These are phyloP conservation scores for Drosophila antonietae DNA, from an alignment of 2,888 invertebrate genomes.

Conservation along the genomic window DNA sequence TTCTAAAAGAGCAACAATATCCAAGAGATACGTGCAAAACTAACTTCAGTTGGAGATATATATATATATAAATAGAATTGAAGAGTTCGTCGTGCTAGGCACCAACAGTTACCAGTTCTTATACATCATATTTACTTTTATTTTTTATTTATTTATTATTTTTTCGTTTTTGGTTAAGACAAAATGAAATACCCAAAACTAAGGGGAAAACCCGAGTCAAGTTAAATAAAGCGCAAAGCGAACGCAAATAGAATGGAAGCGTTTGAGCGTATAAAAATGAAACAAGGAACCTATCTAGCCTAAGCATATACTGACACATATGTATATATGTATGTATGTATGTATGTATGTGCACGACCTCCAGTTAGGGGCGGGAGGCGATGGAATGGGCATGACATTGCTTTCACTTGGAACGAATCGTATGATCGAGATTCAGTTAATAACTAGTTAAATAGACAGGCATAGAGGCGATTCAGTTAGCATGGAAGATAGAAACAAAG, in stretches of 20 bases:
- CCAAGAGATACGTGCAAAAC: slow-evolving; percentile 9
- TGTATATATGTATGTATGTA: neutral
- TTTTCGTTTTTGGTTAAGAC: neutral
- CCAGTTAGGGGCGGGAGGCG: slow-evolving; percentile 4
- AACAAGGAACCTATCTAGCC: slow-evolving; percentile 1
- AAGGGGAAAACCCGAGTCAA: slow-evolving; percentile 6
- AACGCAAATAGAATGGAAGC: slow-evolving; percentile 30
- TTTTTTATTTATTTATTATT: slow-evolving; percentile 1
- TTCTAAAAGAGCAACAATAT: neutral
- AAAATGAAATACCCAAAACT: neutral
- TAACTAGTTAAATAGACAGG: slow-evolving; percentile 23
- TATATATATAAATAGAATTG: slow-evolving; percentile 6
- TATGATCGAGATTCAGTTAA: slow-evolving; percentile 17
- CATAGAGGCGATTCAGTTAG: neutral
- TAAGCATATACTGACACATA: neutral
- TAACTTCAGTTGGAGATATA: slow-evolving; percentile 21
- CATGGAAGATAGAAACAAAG: neutral
- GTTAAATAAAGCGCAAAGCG: slow-evolving; percentile 24
- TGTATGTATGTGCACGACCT: slow-evolving; percentile 15
- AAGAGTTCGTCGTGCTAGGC: slow-evolving; percentile 44
- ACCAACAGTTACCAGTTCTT: slow-evolving; percentile 47
- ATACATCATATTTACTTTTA: neutral
- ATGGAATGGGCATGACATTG: slow-evolving; percentile 17
- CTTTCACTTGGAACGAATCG: slow-evolving; percentile 43
- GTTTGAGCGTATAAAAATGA: neutral